A percentile compares a stretch with the other conserved stretches of the same genome.
Conservation (phyloP, 2,888 invertebrate species). For the Laothoe populi region DNA sequence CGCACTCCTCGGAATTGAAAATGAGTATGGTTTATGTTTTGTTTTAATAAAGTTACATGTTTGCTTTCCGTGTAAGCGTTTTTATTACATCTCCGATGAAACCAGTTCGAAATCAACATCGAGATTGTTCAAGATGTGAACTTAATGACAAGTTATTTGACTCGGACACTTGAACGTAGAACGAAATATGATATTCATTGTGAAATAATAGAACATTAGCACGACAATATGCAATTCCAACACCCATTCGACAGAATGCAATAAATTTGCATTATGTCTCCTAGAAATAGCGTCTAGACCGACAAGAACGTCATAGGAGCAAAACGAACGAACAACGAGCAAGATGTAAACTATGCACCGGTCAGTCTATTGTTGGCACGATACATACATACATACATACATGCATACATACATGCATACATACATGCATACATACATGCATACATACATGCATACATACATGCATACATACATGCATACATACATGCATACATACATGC, state of each 20-base stretch:
- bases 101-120: slow-evolving; percentile 41
- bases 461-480: no score
- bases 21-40: slow-evolving; percentile 72
- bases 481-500: no score
- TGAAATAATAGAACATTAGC: neutral
- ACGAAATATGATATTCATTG: neutral
- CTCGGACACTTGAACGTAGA: neutral
- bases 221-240: slow-evolving; percentile 9
- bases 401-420: no score
- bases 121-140: neutral
- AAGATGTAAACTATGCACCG: slow-evolving; percentile 55
- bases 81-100: slow-evolving; percentile 71
- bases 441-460: no score
- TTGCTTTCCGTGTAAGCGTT: slow-evolving; percentile 70
- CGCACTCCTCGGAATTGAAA: slow-evolving; percentile 71
- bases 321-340: slow-evolving; percentile 60
- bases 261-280: slow-evolving; percentile 30
- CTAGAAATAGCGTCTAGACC: slow-evolving; percentile 80
- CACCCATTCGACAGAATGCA: neutral
- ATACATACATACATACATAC: no score
- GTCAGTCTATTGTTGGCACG: slow-evolving; percentile 79
- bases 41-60: slow-evolving; percentile 79
- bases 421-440: no score
- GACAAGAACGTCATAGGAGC: slow-evolving; percentile 69
- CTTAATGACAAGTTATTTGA: neutral